Base-by-base conservation (phyloP, 1,140 invertebrate genomes). In the Panagrolaimus sp. region DNA sequence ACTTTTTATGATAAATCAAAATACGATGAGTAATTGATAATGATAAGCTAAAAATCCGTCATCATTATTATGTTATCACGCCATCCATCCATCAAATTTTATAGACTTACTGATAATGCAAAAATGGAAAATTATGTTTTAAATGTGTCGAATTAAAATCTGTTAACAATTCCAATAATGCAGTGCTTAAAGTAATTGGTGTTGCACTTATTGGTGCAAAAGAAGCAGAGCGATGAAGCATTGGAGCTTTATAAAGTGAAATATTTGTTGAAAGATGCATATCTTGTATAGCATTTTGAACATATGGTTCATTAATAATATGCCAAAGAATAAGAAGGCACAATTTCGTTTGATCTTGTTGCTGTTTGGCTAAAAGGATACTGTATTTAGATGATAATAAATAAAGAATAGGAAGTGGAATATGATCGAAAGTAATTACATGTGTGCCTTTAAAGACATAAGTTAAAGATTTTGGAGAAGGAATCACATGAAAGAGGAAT, bases 1-100 rank as follows among this genome's bases (percentile, higher is more conserved):
- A 93, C 57, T 91, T 88, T 84, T 96, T 97, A 84, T 98, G 93
- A 82, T 96, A 96, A 82, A 92, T 94, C 0, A 97, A 84, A 51
- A 95, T 85, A 48, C 92, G 86, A 82, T 94, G 91, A 62, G 94
- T 87, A 61, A 96, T 91, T 20, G 68, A 62, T 13, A 71, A 8
- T 9, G 68, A 44, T 20, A 72, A 20, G 42, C 69, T 71, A 63
- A 71, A 71, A 63, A 43, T 2, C n/a, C 1, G 13, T 20, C n/a
- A 16, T 67, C n/a, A 5, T 61, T n/a, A n/a, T 66, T 5, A 43
- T 5, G 14, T n/a, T n/a, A n/a, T n/a, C n/a, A n/a, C n/a, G n/a
- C n/a, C n/a, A n/a, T n/a, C 13, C 38, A 66, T 13, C 27, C 13
- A n/a, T 20, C 7, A 61, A 20, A 42, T 3, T 38, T 38, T 38